Conservation (phyloP, 1,140 invertebrate genomes). For the Maconellicoccus hirsutus region DNA sequence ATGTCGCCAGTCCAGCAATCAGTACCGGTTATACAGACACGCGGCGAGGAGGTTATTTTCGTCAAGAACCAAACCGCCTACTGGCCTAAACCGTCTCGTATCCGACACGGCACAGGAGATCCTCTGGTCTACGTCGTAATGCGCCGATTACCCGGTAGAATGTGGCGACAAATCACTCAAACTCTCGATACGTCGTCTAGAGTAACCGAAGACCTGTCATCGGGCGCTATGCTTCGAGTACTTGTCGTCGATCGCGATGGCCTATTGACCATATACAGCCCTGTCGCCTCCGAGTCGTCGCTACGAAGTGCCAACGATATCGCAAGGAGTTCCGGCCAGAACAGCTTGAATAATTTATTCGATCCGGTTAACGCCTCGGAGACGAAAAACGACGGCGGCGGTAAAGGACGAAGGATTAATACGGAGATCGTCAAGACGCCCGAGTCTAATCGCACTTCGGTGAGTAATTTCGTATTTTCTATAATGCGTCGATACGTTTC, state of each 20-base stretch:
- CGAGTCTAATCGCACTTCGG: neutral
- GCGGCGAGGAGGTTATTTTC: constrained; percentile 48
- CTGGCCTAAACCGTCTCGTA: constrained; percentile 40
- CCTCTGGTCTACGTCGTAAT: constrained; percentile 57
- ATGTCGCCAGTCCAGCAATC: constrained; percentile 43
- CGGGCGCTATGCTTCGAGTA: constrained; percentile 44
- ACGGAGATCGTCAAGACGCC: neutral
- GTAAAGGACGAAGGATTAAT: neutral
- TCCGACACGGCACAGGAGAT: constrained; percentile 37
- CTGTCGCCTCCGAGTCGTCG: constrained; percentile 36
- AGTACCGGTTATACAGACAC: constrained; percentile 48
- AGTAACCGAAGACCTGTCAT: constrained; percentile 44
- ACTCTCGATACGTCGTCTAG: constrained; percentile 45
- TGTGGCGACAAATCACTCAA: constrained; percentile 54
- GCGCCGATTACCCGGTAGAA: constrained; percentile 41
- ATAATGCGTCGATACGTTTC: neutral
- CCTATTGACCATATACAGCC: constrained; percentile 52
- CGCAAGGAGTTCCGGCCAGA: neutral
- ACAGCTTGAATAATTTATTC: constrained; percentile 6
- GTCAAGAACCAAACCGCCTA: constrained; percentile 43
- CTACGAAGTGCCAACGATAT: constrained; percentile 11
- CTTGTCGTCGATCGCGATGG: constrained; percentile 51
- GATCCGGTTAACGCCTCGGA: neutral
- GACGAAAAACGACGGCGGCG: neutral
- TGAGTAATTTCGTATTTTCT: neutral